Evolutionary conservation across 2,888 invertebrate species (phyloP), one percentile per base, ranked within the genome.

Genomic region (Entomobrya multifasciata): DNA sequence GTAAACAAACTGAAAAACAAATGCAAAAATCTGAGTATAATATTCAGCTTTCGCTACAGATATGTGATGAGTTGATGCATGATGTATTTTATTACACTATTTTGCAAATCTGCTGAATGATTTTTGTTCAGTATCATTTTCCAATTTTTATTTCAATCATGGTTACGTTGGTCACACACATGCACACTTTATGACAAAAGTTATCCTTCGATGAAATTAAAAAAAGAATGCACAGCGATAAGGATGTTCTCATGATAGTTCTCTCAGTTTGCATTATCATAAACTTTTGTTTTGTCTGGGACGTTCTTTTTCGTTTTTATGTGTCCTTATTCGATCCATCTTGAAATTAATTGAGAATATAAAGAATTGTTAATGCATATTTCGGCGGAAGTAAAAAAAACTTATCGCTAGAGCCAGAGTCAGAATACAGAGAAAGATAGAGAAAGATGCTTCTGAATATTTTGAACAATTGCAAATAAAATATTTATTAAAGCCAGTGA

Each of bases 131-230:
- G 44, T 70, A 44, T 41, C 44, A 67, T 44, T 67, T 44, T 13
- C 41, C 65, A 65, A 65, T 65, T 36, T 65, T 41, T 41, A 65
- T 44, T 44, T 47, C 22, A 44, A 72, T 72, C 72, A 72, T 72
- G 49, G 17, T 30, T 72, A 44, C 22, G 22, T 6, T 15, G 30
- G 25, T 47, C 72, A 72, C 57, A 57, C 57, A n/a, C 25, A 65
- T 65, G 15, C 27, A 47, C 22, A 47, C 22, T 70, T n/a, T 70
- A 44, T 22, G 20, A 72, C n/a, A 72, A 52, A 49, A 72, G 49
- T 49, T 17, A 52, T 72, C 72, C 72, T 72, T 52, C 72, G 47
- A 44, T n/a, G 25, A 52, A 72, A 72, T 10, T 65, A 72, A 70
- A 70, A 47, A 70, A 27, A 72, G 27, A 36, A 36, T 8, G 36